phyloP scores from a whole-genome alignment of 2,888 invertebrate genomes.

The Uloborus plumipes region DNA sequence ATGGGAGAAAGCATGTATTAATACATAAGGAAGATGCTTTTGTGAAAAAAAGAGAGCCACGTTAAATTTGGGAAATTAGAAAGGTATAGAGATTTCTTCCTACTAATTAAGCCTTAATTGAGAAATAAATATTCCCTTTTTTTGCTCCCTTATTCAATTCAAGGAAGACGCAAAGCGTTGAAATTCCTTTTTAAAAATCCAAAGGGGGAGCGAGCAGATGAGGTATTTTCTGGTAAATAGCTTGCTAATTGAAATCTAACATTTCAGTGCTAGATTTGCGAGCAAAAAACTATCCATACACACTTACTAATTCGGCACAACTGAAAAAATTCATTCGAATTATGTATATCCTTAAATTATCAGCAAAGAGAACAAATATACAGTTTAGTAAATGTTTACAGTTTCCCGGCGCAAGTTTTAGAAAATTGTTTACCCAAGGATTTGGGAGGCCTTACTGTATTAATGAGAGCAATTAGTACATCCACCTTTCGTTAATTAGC shows the following conservation, averaged over 20 bases:
- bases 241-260: constrained; percentile 64
- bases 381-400: constrained; percentile 62
- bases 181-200: constrained; percentile 50
- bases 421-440: constrained; percentile 62
- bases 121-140: constrained; percentile 63
- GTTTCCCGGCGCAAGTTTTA: constrained; percentile 42
- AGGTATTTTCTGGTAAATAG: constrained; percentile 50
- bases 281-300: constrained; percentile 29
- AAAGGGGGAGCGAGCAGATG: constrained; percentile 45
- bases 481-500: constrained; percentile 63
- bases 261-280: constrained; percentile 50
- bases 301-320: constrained; percentile 30
- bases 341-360: constrained; percentile 64
- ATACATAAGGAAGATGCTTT: constrained; percentile 51
- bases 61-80: constrained; percentile 53
- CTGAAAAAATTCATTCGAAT: constrained; percentile 41
- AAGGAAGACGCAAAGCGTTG: constrained; percentile 59
- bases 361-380: constrained; percentile 58
- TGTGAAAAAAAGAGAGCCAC: constrained; percentile 35
- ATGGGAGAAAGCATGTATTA: constrained; percentile 42
- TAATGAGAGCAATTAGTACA: constrained; percentile 63
- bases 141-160: constrained; percentile 47
- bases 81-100: constrained; percentile 57
- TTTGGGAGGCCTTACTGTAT: constrained; percentile 55
- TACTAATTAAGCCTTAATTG: constrained; percentile 63